Percentiles rank a stretch among this genome's conserved stretches.
Conservation (phyloP, 35 echinoderm and acorn worm genomes). For the Nesometra sesokonis region DNA sequence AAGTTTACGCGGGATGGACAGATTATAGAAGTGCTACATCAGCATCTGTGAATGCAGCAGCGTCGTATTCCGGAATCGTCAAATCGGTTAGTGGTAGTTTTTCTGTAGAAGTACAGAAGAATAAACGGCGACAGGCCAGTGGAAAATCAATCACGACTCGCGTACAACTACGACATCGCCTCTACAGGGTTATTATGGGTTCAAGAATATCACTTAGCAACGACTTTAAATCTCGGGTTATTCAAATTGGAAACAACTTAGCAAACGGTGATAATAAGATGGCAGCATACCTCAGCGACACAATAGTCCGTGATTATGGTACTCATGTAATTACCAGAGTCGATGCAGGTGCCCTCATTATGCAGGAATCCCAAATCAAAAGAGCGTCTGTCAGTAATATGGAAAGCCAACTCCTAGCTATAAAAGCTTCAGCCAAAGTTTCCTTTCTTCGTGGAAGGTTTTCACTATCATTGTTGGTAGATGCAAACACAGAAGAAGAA, state of each 20-base stretch:
- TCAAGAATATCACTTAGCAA: background rate
- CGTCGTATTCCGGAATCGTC: background rate
- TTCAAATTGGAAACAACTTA: background rate
- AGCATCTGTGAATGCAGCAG: background rate
- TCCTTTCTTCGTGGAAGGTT: background rate
- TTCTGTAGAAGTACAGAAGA: background rate
- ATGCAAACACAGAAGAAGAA: background rate
- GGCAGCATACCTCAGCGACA: background rate
- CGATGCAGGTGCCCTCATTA: background rate
- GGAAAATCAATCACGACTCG: background rate
- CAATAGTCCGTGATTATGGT: background rate
- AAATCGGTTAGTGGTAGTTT: background rate
- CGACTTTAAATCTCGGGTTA: background rate
- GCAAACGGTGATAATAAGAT: background rate
- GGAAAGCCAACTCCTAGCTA: background rate
- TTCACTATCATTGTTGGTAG: background rate
- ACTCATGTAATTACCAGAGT: background rate
- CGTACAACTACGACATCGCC: background rate
- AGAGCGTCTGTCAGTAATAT: background rate
- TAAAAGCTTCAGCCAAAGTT: background rate
- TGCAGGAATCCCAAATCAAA: background rate
- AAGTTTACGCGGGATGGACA: background rate
- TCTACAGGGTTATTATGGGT: background rate
- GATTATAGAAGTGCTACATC: background rate
- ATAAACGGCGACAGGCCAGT: background rate